Conservation (phyloP, 2,113 vertebrate species). For the Pan troglodytes region NHGRI_mPanTro3-v2.1_pri NC_072408.2:119729501-119730000, state of each 20-base stretch:
- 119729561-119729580: slow-evolving; percentile 92
- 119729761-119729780: slow-evolving; percentile 74
- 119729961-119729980: not conserved
- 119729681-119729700: slow-evolving; percentile 92
- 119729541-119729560: accelerated
- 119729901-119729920: not conserved
- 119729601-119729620: slow-evolving; percentile 97
- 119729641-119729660: slow-evolving; percentile 99
- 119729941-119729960: not conserved
- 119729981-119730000: not conserved
- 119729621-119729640: slow-evolving; percentile 99
- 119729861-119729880: not conserved
- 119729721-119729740: not conserved
- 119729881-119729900: accelerated
- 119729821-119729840: not conserved
- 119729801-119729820: not conserved
- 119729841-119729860: not conserved
- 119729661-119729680: slow-evolving; percentile 93
- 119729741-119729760: not conserved
- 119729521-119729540: not conserved
- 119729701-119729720: not conserved
- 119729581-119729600: slow-evolving; percentile 96
- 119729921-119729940: not conserved
- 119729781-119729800: not conserved
- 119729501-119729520: not conserved